These are phyloP conservation scores for Euphydryas editha DNA, from an alignment of 2,888 invertebrate species.

Conservation along the genomic window DNA sequence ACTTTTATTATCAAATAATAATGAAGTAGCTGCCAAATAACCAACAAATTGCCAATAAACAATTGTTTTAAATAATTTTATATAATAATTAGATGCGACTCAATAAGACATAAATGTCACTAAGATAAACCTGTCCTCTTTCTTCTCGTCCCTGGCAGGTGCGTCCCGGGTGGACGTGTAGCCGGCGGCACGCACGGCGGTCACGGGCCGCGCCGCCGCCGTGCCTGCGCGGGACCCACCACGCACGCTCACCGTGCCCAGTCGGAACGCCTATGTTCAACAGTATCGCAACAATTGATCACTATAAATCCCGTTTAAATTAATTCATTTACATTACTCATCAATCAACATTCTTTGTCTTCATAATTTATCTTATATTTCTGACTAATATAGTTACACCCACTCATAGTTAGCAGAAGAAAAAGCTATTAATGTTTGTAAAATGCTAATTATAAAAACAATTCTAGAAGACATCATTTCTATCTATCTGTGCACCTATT, in stretches of 20 bases:
- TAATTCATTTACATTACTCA: neutral
- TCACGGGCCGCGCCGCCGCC: slow-evolving; percentile 91
- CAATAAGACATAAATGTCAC: neutral
- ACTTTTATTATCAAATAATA: no score
- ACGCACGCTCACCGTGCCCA: slow-evolving; percentile 69
- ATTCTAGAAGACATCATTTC: no score
- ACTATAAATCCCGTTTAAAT: no score
- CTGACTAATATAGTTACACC: no score
- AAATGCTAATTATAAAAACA: no score
- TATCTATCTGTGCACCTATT: neutral
- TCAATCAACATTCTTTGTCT: no score
- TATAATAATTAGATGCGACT: neutral
- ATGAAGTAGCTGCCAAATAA: no score
- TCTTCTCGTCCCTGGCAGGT: slow-evolving; percentile 88
- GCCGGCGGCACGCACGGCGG: slow-evolving; percentile 98
- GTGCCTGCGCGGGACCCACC: slow-evolving; percentile 69
- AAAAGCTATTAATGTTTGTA: no score
- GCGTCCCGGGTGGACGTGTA: slow-evolving; percentile 95
- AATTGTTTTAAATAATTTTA: no score
- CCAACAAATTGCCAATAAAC: no score
- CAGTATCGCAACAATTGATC: neutral
- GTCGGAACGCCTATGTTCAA: slow-evolving; percentile 61
- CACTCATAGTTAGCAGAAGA: no score
- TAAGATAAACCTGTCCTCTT: slow-evolving; percentile 88
- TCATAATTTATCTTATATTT: no score